phyloP scores from a whole-genome alignment of 2,113 vertebrate genomes.

The Girardinichthys multiradiatus region DNA sequence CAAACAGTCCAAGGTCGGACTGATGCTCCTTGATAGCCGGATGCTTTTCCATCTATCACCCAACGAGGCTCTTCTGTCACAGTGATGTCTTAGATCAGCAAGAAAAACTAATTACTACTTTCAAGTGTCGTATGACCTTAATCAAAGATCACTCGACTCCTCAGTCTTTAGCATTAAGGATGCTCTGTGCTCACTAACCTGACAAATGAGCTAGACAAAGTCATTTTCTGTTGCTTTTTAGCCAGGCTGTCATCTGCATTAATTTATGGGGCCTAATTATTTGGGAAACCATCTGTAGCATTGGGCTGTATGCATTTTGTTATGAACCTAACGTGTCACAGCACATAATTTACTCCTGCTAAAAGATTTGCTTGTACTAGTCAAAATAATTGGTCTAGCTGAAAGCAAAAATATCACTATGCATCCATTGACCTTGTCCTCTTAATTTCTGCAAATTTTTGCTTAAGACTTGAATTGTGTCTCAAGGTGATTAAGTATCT shows the following conservation, averaged over 20 bases:
- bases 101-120: conserved; percentile 43
- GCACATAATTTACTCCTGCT: conserved; percentile 38
- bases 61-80: conserved; percentile 42
- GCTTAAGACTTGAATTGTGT: conserved; percentile 42
- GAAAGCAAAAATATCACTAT: conserved; percentile 27
- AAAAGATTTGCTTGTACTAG: conserved; percentile 31
- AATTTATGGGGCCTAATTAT: conserved; percentile 57
- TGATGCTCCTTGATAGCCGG: conserved; percentile 42
- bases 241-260: conserved; percentile 15
- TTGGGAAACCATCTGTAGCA: conserved; percentile 32
- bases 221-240: conserved; percentile 23
- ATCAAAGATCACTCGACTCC: conserved; percentile 30
- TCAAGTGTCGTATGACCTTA: conserved; percentile 40
- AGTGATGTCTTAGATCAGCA: conserved; percentile 55
- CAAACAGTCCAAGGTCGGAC: conserved; percentile 37
- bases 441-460: conserved; percentile 55
- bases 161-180: conserved; percentile 22
- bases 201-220: conserved; percentile 39
- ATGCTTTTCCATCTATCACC: conserved; percentile 48
- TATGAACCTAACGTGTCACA: conserved; percentile 47
- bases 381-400: conserved; percentile 44
- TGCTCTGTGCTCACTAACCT: conserved; percentile 32
- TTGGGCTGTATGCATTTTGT: conserved; percentile 26
- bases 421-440: conserved; percentile 59
- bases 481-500: conserved; percentile 46